Conservation (phyloP, 2,113 vertebrate species). For the Pachycephala philippinensis region DNA sequence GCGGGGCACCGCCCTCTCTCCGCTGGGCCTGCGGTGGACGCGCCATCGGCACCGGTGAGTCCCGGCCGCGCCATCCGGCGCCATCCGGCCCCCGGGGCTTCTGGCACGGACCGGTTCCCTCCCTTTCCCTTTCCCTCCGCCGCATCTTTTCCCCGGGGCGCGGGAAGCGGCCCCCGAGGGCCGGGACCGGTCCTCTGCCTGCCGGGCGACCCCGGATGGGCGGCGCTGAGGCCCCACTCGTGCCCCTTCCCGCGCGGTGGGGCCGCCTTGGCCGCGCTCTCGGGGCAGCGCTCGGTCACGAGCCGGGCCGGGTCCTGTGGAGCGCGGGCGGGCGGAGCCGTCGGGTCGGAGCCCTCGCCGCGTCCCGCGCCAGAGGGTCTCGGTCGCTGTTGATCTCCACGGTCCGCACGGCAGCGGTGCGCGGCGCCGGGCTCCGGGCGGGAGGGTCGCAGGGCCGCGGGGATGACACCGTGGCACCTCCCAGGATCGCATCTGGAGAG, state of each 20-base stretch:
- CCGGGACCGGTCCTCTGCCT: background rate
- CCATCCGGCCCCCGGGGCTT: background rate
- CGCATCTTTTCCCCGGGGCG: background rate
- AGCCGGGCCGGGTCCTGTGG: no score
- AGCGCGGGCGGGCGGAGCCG: background rate
- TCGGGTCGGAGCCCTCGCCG: background rate
- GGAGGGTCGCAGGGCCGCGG: background rate
- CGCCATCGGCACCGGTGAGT: background rate
- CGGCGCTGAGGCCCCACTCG: background rate
- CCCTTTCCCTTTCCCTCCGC: no score
- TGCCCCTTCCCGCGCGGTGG: background rate
- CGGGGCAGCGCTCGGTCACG: background rate
- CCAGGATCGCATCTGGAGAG: slow-evolving; percentile 76
- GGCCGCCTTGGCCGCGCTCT: background rate
- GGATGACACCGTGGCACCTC: background rate
- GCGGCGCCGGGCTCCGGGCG: background rate
- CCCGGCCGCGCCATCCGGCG: background rate
- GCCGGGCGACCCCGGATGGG: background rate
- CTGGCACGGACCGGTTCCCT: background rate
- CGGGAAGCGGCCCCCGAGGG: background rate
- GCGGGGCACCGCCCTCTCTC: rapidly evolving
- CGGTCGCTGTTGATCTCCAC: background rate
- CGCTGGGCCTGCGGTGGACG: background rate
- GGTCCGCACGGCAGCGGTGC: background rate
- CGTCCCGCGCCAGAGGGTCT: background rate